Evolutionary conservation across 2,113 vertebrate species (phyloP), one percentile per base, ranked within the genome.

Genomic region (Nothocercus julius): DNA sequence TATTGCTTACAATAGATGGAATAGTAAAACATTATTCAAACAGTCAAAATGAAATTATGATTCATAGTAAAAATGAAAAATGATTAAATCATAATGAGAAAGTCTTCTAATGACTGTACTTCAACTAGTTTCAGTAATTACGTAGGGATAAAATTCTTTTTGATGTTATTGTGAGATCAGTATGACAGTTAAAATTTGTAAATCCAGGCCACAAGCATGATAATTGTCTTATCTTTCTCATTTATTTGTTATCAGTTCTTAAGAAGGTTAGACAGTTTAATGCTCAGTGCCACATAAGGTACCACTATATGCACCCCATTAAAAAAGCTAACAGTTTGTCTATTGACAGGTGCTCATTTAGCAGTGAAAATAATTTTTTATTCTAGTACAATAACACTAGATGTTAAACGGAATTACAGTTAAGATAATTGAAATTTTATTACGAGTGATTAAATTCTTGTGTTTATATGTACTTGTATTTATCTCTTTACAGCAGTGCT

Each of bases 401-500:
- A 90, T 90, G 1, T 45, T 81, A 68, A 89, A 63, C 42, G 1
- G 27, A 74, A 64, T 54, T 62, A 62, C 22, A 49, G 40, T 34
- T 58, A 81, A 91, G 82, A 79, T 67, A 95, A 92, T 92, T 87
- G 44, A 4, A 67, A 24, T 62, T 68, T 85, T 72, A 87, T 87
- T 86, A 19, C 1, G 81, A 32, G 11, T 82, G 12, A 44, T 80
- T 90, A 91, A 77, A 83, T 36, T 9, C 15, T 73, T 89, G 2
- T 1, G 16, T 92, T n/a, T 75, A 38, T 79, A 69, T 75, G 8
- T 22, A 61, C 16, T 68, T 68, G 7, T 9, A 82, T 86, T 93
- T 84, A 30, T 58, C 64, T 87, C 93, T 93, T 93, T 58, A 82
- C 70, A 87, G 44, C 1, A 1, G 20, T 68, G 38, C 9, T 89